Conservation (phyloP, 2,888 invertebrate genomes). For the Thalpophila matura region DNA sequence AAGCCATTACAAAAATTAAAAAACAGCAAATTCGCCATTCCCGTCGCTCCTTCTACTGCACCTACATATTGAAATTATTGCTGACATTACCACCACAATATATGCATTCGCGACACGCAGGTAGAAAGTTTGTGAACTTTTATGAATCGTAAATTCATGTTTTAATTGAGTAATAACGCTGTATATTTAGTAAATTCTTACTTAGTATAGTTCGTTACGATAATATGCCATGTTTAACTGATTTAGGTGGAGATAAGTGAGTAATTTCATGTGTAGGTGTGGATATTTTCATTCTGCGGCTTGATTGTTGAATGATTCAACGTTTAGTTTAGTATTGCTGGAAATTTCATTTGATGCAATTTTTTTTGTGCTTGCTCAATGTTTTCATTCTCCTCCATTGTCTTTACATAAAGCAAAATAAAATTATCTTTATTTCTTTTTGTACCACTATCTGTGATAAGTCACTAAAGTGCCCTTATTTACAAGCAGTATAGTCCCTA, state of each 20-base stretch:
- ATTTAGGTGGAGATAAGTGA: conserved; percentile 56
- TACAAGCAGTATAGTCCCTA: conserved; percentile 37
- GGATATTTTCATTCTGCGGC: conserved; percentile 41
- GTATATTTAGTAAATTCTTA: conserved; percentile 58
- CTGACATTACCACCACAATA: conserved; percentile 61
- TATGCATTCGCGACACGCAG: conserved; percentile 66
- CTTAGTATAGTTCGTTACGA: conserved; percentile 56
- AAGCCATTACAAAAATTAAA: conserved; percentile 56
- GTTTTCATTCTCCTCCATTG: not conserved
- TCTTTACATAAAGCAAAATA: conserved; percentile 3
- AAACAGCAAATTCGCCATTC: conserved; percentile 55
- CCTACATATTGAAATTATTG: conserved; percentile 67
- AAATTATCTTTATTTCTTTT: conserved; percentile 2
- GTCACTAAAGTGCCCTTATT: conserved; percentile 38
- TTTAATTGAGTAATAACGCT: conserved; percentile 67
- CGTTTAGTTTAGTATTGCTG: conserved; percentile 27
- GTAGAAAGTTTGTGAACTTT: conserved; percentile 66
- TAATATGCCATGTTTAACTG: conserved; percentile 57
- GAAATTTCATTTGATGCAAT: conserved; percentile 45
- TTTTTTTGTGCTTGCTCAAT: not conserved
- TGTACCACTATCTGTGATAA: conserved; percentile 19
- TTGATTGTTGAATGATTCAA: conserved; percentile 45
- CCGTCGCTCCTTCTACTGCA: conserved; percentile 55
- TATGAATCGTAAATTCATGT: conserved; percentile 65
- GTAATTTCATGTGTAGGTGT: conserved; percentile 51